Conservation (phyloP, 1,140 invertebrate genomes). For the Camponotus pennsylvanicus region DNA sequence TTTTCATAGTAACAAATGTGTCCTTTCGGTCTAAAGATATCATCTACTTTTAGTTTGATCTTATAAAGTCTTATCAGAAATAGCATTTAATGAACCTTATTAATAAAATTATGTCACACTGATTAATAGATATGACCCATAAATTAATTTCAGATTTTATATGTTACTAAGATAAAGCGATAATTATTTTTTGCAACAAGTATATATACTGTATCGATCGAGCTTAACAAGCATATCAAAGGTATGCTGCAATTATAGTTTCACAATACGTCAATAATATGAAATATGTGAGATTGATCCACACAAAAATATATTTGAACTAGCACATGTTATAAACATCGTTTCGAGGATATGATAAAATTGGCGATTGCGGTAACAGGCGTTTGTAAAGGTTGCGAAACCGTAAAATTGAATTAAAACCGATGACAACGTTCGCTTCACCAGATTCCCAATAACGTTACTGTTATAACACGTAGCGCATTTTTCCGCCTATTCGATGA, state of each 20-base stretch:
- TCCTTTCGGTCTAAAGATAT: neutral
- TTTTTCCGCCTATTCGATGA: constrained; percentile 43
- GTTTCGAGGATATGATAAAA: constrained; percentile 34
- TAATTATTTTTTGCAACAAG: neutral
- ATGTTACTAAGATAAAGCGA: neutral
- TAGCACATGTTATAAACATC: constrained; percentile 14
- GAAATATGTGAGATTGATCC: constrained; percentile 10
- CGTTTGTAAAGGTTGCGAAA: constrained; percentile 22
- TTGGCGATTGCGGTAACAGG: constrained; percentile 14
- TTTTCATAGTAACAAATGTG: neutral
- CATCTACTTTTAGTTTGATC: neutral
- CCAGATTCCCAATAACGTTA: constrained; percentile 51
- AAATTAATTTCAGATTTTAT: constrained; percentile 24
- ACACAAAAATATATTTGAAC: neutral
- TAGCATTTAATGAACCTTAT: neutral
- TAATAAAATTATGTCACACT: neutral
- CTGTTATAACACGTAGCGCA: constrained; percentile 31
- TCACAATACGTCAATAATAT: neutral
- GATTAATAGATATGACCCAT: neutral
- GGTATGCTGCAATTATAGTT: neutral
- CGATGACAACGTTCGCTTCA: constrained; percentile 51
- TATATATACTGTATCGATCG: neutral
- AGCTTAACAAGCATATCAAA: constrained; percentile 35
- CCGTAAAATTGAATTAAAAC: constrained; percentile 62
- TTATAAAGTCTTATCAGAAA: neutral